A percentile compares a stretch with the other conserved stretches of the same genome.
Evolutionary conservation across 2,113 vertebrate species (phyloP).

Genomic region (Clarias batrachus): DNA sequence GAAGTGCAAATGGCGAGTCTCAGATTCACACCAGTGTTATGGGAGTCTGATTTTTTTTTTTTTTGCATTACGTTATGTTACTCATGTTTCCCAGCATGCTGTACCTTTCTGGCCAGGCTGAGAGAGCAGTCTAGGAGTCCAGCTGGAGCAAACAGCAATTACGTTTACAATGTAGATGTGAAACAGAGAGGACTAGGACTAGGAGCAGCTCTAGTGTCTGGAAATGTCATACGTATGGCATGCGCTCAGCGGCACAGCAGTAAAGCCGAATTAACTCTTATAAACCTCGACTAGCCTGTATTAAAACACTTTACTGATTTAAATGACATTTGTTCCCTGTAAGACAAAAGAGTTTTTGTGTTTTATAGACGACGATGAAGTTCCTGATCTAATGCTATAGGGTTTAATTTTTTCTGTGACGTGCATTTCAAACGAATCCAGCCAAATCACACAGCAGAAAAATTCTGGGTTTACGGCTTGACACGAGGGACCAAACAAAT

Average conservation of each 20-base stretch:
- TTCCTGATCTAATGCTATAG: background rate
- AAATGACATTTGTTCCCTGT: background rate
- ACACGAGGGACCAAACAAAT: background rate
- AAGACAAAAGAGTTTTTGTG: background rate
- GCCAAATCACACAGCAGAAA: background rate
- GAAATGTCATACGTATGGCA: slow-evolving; percentile 47
- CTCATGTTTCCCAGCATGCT: slow-evolving; percentile 29
- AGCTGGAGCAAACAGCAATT: slow-evolving; percentile 48
- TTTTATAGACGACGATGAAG: background rate
- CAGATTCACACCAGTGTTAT: background rate
- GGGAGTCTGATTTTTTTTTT: background rate
- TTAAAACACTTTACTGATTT: slow-evolving; percentile 35
- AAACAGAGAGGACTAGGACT: slow-evolving; percentile 11
- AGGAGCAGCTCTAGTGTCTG: slow-evolving; percentile 44
- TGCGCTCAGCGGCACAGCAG: slow-evolving; percentile 48
- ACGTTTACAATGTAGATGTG: slow-evolving; percentile 46
- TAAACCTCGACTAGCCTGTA: slow-evolving; percentile 47
- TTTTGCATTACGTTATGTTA: slow-evolving; percentile 22
- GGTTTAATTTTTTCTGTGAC: background rate
- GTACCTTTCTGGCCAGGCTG: slow-evolving; percentile 19
- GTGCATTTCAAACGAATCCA: background rate
- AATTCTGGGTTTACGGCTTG: background rate
- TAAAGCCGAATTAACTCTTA: slow-evolving; percentile 44
- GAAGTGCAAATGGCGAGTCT: slow-evolving; percentile 29
- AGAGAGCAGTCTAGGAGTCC: slow-evolving; percentile 34